phyloP scores from a whole-genome alignment of 2,888 invertebrate species.

The Chaitophorus viminalis region DNA sequence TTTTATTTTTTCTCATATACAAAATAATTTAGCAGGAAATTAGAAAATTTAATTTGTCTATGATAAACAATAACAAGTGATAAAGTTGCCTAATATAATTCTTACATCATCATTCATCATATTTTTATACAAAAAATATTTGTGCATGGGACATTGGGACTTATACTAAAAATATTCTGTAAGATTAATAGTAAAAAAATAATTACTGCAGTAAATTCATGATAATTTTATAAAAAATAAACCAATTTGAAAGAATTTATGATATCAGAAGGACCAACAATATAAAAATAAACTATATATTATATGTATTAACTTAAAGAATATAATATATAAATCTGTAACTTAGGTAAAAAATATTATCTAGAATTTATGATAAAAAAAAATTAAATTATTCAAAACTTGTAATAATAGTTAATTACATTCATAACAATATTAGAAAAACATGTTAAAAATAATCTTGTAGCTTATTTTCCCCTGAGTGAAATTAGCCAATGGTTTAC shows the following conservation, averaged over 20 bases:
- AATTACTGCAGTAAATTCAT: neutral
- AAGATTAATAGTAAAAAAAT: neutral
- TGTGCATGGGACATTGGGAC: neutral
- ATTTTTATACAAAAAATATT: neutral
- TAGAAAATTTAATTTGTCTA: constrained; percentile 16
- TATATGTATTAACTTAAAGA: neutral
- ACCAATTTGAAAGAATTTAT: neutral
- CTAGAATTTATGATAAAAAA: no score
- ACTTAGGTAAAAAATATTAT: no score
- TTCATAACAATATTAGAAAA: no score
- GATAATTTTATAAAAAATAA: neutral
- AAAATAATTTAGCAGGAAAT: neutral
- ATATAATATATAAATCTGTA: no score
- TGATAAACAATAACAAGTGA: constrained; percentile 19
- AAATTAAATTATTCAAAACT: neutral
- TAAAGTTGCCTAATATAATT: neutral
- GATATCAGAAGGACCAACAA: neutral
- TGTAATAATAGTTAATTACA: neutral
- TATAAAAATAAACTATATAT: neutral
- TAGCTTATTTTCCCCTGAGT: no score
- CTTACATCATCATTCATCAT: neutral
- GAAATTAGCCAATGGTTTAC: no score
- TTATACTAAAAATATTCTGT: neutral
- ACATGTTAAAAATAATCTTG: no score
- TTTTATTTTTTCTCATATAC: neutral